Evolutionary conservation across 2,888 invertebrate genomes (phyloP).

Genomic region (Tricholauxania praeusta): DNA sequence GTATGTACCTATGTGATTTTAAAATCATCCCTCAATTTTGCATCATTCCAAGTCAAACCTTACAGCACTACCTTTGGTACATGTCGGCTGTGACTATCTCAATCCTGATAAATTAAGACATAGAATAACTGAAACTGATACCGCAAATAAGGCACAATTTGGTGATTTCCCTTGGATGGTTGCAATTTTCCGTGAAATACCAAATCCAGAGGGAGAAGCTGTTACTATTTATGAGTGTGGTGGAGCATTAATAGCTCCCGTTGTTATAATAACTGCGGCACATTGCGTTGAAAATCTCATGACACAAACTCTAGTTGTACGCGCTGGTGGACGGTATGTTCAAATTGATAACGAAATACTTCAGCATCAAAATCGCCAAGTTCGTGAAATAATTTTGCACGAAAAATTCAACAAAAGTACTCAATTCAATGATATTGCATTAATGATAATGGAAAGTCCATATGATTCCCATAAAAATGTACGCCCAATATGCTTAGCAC

Average conservation of each 20-base stretch:
- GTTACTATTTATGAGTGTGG: slow-evolving; percentile 69
- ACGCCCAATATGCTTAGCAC: slow-evolving; percentile 77
- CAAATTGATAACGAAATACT: slow-evolving; percentile 77
- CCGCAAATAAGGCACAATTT: slow-evolving; percentile 73
- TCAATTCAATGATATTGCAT: slow-evolving; percentile 80
- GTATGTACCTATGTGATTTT: too few species aligned
- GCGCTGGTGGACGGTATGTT: slow-evolving; percentile 88
- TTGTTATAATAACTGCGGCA: slow-evolving; percentile 83
- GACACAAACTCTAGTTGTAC: slow-evolving; percentile 65
- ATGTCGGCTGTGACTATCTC: slow-evolving; percentile 76
- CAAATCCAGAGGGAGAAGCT: slow-evolving; percentile 30
- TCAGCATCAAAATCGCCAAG: slow-evolving; percentile 78
- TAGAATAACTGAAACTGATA: slow-evolving; percentile 73
- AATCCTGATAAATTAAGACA: slow-evolving; percentile 81
- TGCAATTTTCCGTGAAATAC: slow-evolving; percentile 60
- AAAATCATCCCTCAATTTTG: background rate
- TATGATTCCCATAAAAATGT: slow-evolving; percentile 75
- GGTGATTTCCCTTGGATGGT: slow-evolving; percentile 72
- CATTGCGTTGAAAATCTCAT: slow-evolving; percentile 74
- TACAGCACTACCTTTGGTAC: slow-evolving; percentile 38
- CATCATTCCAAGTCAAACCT: slow-evolving; percentile 28
- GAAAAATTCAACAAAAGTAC: slow-evolving; percentile 74
- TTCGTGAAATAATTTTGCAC: slow-evolving; percentile 72
- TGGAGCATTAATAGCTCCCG: slow-evolving; percentile 61
- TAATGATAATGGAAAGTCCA: slow-evolving; percentile 75